Conservation (phyloP, 2,113 vertebrate species). For the Sinocyclocheilus grahami region DNA sequence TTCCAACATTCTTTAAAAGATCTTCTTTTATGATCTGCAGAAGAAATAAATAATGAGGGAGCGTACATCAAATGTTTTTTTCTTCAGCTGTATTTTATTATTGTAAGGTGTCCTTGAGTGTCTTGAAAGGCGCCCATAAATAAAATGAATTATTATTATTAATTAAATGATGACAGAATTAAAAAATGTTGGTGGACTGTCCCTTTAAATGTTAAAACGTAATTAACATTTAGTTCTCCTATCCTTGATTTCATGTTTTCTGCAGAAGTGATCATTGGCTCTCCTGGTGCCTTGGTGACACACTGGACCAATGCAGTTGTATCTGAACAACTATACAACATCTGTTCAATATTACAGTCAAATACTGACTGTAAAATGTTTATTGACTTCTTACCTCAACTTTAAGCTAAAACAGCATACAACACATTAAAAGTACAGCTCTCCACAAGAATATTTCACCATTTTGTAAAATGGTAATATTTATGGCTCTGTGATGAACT, state of each 20-base stretch:
- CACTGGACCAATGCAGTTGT: constrained; percentile 55
- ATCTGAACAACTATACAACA: constrained; percentile 35
- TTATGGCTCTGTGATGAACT: not conserved
- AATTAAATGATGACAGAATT: not conserved
- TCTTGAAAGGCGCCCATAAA: too few species aligned
- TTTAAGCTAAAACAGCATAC: not conserved
- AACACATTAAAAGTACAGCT: not conserved
- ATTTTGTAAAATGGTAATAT: not conserved
- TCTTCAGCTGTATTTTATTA: too few species aligned
- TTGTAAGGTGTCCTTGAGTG: too few species aligned
- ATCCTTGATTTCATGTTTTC: not conserved
- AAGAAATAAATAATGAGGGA: too few species aligned
- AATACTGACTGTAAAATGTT: not conserved
- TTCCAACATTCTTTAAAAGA: too few species aligned
- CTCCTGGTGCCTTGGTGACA: constrained; percentile 31
- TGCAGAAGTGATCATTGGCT: constrained; percentile 18
- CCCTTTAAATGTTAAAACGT: not conserved
- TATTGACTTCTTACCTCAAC: constrained; percentile 12
- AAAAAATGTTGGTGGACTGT: not conserved
- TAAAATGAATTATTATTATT: too few species aligned
- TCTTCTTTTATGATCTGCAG: too few species aligned
- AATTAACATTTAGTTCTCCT: too few species aligned
- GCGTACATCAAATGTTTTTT: too few species aligned
- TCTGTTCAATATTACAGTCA: constrained; percentile 20
- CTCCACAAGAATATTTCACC: not conserved